Evolutionary conservation across 2,113 vertebrate species (phyloP).

Genomic region (Lophius piscatorius): DNA sequence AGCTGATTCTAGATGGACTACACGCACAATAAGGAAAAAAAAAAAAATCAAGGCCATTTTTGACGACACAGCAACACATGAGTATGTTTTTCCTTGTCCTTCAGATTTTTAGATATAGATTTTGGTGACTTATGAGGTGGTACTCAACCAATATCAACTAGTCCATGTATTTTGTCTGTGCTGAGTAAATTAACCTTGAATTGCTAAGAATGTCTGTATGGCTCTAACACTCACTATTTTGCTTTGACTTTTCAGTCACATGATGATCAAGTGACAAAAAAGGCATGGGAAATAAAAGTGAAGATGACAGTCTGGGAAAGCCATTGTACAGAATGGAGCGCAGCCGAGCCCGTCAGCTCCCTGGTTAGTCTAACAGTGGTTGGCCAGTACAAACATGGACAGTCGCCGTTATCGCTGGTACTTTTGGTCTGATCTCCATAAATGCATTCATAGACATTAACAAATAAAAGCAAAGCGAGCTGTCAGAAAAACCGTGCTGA

Average conservation of each 20-base stretch:
- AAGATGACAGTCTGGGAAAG: conserved; percentile 13
- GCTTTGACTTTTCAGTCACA: not conserved
- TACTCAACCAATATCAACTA: too few species aligned
- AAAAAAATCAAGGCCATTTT: not conserved
- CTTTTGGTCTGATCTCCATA: too few species aligned
- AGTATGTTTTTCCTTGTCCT: not conserved
- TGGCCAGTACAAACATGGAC: not conserved
- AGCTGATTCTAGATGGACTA: conserved; percentile 13
- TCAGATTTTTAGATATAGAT: not conserved
- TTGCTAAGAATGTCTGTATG: too few species aligned
- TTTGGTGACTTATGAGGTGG: not conserved
- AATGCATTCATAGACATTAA: too few species aligned
- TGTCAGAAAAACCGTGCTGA: too few species aligned
- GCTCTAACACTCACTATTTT: too few species aligned
- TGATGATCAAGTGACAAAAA: not conserved
- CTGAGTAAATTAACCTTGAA: too few species aligned
- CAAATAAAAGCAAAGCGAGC: too few species aligned
- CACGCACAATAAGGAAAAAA: not conserved
- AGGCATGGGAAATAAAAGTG: not conserved
- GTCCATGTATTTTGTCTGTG: too few species aligned
- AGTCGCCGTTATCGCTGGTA: not conserved
- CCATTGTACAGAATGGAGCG: not conserved
- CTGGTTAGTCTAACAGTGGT: not conserved
- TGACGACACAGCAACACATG: not conserved
- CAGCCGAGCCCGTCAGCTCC: conserved; percentile 3